Base-by-base conservation (phyloP, 2,797 vertebrate genomes). In the Gadopsis marmoratus region DNA sequence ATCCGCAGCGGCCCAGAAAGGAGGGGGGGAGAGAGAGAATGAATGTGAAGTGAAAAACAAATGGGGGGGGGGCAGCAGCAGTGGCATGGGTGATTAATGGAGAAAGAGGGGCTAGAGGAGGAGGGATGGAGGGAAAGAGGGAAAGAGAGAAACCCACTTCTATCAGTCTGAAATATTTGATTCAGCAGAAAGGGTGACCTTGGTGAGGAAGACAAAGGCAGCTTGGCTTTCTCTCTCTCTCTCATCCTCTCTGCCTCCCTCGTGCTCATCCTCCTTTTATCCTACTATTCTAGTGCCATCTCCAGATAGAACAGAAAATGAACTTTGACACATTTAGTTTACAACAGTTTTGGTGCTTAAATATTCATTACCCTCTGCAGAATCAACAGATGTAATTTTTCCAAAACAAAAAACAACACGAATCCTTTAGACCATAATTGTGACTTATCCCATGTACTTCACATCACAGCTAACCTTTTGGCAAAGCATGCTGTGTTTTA, bases 141-240 rank as follows among this genome's bases (percentile, higher is more conserved):
- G 83, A 78, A 63, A 84, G 76, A 82, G 73, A 83, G 81, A 68
- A 84, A 79, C 76, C 72, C 55, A 82, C 79, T 89, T 88, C 81
- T 86, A 88, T 80, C 83, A 85, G 84, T 70, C 69, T 71, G 75
- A 92, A 91, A 93, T 74, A 73, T 91, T 93, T 92, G 90, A 94
- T 92, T 94, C 92, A 94, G 93, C 92, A 94, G 88, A 92, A 93
- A 76, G 73, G 76, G 71, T 92, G 92, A 94, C 94, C 94, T 94
- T 95, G 92, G 87, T 26, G 74, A 74, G 73, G 76, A 84, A 88
- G 85, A 91, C 82, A 90, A 83, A 88, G 87, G 80, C 87, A 55
- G 71, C 56, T 23, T 33, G 10, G 61, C 80, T 61, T 43, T 41
- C 73, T 58, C 58, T 50, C 71, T 74, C 71, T 50, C 41, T 55